Evolutionary conservation across 2,797 vertebrate species (phyloP).

Genomic region (Oceanodroma leucorhoa): DNA sequence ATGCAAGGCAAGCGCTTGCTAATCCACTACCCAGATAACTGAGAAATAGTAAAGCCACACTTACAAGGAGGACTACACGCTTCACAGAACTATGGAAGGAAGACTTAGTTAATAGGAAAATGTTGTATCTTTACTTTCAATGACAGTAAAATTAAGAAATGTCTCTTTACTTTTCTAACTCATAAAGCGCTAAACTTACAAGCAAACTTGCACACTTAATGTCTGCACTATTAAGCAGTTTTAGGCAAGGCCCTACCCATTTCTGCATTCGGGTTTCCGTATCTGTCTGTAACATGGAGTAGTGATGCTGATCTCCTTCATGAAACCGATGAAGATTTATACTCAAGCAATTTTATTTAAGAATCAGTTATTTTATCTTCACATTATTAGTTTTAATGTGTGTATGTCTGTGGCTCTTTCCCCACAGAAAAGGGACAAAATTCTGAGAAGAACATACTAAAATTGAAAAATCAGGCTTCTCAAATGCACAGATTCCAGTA

Average conservation of each 20-base stretch:
- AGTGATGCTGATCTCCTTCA: not conserved
- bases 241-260: not conserved
- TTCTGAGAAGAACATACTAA: not conserved
- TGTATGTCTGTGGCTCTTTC: not conserved
- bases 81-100: not conserved
- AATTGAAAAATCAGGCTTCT: not conserved
- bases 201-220: not conserved
- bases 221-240: not conserved
- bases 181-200: not conserved
- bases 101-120: not conserved
- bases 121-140: not conserved
- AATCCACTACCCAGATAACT: not conserved
- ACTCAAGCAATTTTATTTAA: not conserved
- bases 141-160: not conserved
- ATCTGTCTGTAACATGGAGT: not conserved
- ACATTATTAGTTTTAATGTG: not conserved
- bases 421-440: not conserved
- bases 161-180: not conserved
- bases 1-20: not conserved
- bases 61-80: not conserved
- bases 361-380: not conserved
- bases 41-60: not conserved
- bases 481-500: not conserved
- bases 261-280: fast-evolving
- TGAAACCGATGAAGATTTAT: not conserved